A percentile compares a stretch with the other conserved stretches of the same genome.
phyloP scores from a whole-genome alignment of 2,113 vertebrate species.

The Neoarius graeffei region DNA sequence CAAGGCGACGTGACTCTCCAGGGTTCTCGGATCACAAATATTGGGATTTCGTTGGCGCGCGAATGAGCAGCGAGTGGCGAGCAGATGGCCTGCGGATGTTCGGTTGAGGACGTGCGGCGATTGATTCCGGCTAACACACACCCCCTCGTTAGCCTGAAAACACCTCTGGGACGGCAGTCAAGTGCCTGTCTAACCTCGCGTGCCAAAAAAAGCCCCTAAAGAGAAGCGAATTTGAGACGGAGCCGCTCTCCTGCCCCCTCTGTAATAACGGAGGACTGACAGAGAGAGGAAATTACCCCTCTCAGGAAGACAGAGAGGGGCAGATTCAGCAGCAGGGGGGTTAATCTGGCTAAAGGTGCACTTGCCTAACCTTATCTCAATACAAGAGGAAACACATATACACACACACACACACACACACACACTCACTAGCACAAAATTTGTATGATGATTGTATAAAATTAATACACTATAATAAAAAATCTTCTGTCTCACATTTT shows the following conservation, averaged over 20 bases:
- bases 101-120: slow-evolving; percentile 82
- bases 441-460: not conserved
- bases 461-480: no score
- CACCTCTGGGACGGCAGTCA: slow-evolving; percentile 81
- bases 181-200: slow-evolving; percentile 65
- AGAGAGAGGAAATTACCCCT: slow-evolving; percentile 47
- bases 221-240: slow-evolving; percentile 21
- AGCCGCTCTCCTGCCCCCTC: slow-evolving; percentile 36
- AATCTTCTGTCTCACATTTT: not conserved
- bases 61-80: slow-evolving; percentile 81
- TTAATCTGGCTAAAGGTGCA: slow-evolving; percentile 43
- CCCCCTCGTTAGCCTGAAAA: slow-evolving; percentile 83
- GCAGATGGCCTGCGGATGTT: slow-evolving; percentile 95
- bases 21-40: slow-evolving; percentile 90
- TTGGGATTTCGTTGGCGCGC: slow-evolving; percentile 83
- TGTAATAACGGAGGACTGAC: slow-evolving; percentile 48
- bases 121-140: slow-evolving; percentile 92
- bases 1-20: slow-evolving; percentile 69
- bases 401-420: slow-evolving; percentile 3
- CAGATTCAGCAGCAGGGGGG: slow-evolving; percentile 11
- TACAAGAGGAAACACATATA: not conserved
- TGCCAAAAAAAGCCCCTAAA: slow-evolving; percentile 50
- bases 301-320: slow-evolving; percentile 29
- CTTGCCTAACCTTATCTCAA: slow-evolving; percentile 48
- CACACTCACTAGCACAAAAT: not conserved